Evolutionary conservation across 2,888 invertebrate genomes (phyloP).

Genomic region (Leucozona laternaria): DNA sequence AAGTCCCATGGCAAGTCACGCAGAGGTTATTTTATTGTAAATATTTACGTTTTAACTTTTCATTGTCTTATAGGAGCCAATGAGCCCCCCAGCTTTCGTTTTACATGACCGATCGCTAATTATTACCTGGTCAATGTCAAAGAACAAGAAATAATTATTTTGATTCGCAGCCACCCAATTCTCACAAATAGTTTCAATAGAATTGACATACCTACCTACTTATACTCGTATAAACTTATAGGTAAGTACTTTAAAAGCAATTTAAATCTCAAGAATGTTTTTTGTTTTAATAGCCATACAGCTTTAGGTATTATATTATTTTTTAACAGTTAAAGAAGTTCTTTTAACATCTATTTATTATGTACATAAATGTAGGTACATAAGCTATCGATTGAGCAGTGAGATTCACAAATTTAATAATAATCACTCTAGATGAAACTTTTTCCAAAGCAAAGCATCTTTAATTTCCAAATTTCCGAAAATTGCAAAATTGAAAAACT

Average conservation of each 20-base stretch:
- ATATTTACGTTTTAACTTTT: conserved; percentile 12
- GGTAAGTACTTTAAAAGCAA: not conserved
- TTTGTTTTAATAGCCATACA: too few relatives aligned
- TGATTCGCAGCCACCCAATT: conserved; percentile 54
- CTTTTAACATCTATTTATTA: too few relatives aligned
- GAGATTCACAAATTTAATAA: too few relatives aligned
- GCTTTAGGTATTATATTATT: too few relatives aligned
- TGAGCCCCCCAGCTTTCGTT: conserved; percentile 61
- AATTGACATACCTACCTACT: not conserved
- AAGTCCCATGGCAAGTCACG: conserved; percentile 32
- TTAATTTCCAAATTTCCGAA: too few relatives aligned
- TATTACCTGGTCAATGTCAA: conserved; percentile 78
- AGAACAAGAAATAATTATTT: conserved; percentile 67
- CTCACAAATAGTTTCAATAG: conserved; percentile 52
- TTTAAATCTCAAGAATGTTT: not conserved
- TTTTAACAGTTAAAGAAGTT: too few relatives aligned
- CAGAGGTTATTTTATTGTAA: conserved; percentile 39
- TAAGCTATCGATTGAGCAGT: too few relatives aligned
- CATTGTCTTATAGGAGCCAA: not conserved
- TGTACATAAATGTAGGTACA: too few relatives aligned
- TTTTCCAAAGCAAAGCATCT: too few relatives aligned
- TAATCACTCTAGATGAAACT: too few relatives aligned
- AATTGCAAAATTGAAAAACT: too few relatives aligned
- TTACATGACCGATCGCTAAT: conserved; percentile 82
- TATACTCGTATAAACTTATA: not conserved